phyloP scores from a whole-genome alignment of 2,113 vertebrate genomes.

The Calypte anna region DNA sequence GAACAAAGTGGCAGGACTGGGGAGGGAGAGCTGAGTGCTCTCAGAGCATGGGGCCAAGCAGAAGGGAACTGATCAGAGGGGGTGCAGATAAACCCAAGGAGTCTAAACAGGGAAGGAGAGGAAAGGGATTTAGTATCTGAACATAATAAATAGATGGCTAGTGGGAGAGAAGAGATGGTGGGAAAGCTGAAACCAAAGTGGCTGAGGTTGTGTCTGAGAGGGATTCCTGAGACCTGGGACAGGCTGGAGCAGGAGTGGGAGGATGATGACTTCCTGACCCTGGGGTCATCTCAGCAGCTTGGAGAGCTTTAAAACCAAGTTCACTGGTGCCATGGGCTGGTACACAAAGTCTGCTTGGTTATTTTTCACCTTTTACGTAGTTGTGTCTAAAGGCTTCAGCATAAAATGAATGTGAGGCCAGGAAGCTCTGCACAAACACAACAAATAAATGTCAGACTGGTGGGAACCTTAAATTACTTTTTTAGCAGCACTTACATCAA shows the following conservation, averaged over 20 bases:
- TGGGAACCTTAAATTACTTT: conserved; percentile 30
- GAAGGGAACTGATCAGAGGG: fast-evolving
- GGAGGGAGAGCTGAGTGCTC: background rate
- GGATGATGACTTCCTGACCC: fast-evolving
- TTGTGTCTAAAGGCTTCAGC: background rate
- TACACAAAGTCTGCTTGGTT: background rate
- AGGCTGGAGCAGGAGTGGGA: background rate
- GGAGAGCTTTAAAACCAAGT: background rate
- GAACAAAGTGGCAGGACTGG: background rate
- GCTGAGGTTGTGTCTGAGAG: background rate
- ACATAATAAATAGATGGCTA: background rate
- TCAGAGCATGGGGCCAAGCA: background rate
- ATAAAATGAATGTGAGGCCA: background rate
- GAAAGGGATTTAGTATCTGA: background rate
- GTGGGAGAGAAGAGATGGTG: background rate
- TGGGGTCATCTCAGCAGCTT: background rate
- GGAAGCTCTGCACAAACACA: background rate
- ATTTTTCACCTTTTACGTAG: background rate
- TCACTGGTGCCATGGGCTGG: background rate
- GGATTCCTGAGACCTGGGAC: background rate
- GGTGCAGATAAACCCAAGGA: background rate
- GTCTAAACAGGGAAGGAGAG: no score
- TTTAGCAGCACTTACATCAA: background rate
- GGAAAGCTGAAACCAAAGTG: background rate
- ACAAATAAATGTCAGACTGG: conserved; percentile 45